Evolutionary conservation across 2,797 vertebrate genomes (phyloP).

Genomic region (Argya squamiceps): DNA sequence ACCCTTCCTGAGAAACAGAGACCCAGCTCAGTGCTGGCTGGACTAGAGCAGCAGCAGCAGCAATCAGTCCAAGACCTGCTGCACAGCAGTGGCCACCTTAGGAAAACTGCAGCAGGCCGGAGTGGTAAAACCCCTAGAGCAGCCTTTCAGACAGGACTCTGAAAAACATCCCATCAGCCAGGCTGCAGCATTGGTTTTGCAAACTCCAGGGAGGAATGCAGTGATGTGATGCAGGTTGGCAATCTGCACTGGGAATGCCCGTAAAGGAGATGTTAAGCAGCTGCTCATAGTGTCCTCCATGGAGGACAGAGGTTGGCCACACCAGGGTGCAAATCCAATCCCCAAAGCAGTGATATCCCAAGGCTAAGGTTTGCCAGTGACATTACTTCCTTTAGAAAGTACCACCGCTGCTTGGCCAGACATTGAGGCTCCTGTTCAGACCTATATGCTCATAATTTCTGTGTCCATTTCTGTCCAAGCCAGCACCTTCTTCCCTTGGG

Average conservation of each 20-base stretch:
- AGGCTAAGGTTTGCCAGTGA: neutral
- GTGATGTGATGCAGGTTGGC: neutral
- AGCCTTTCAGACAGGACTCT: neutral
- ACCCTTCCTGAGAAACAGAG: neutral
- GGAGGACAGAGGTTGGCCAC: neutral
- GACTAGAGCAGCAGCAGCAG: neutral
- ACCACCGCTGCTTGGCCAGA: accelerated
- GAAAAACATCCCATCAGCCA: neutral
- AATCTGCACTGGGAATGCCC: accelerated
- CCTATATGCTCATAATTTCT: neutral
- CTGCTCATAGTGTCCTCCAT: neutral
- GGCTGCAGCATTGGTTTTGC: neutral
- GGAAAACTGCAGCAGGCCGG: accelerated
- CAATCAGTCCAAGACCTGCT: neutral
- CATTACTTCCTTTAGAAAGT: neutral
- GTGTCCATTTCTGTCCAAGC: neutral
- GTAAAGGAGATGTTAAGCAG: neutral
- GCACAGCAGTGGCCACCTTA: neutral
- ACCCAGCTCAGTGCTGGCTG: neutral
- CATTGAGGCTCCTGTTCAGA: neutral
- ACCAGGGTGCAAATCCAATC: neutral
- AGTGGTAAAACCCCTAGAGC: neutral
- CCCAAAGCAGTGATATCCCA: neutral
- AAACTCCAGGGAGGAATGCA: neutral
- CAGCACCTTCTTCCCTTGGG: neutral